Percentiles rank a stretch among this genome's conserved stretches.
Evolutionary conservation across 2,888 invertebrate species (phyloP).

Genomic region (Phengaris arion): DNA sequence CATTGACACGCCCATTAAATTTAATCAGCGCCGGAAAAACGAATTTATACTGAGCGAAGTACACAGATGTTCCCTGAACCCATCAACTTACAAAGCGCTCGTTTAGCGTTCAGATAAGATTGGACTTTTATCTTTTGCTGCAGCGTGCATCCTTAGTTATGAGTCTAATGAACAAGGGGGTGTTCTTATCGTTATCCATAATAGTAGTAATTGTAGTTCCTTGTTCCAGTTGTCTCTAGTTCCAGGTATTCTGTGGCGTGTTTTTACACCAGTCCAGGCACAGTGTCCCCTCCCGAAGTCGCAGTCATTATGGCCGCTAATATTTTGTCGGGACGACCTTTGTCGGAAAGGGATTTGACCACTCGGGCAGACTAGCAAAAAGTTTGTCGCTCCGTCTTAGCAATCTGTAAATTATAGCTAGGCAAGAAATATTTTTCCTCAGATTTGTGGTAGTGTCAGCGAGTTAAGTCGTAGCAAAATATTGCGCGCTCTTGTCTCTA

Average conservation of each 20-base stretch:
- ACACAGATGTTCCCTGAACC: constrained; percentile 18
- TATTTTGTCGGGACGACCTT: constrained; percentile 3
- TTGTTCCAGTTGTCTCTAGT: neutral
- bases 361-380: neutral
- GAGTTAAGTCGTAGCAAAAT: too few relatives aligned
- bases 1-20: constrained; percentile 10
- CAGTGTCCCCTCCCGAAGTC: neutral
- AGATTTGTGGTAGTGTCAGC: too few relatives aligned
- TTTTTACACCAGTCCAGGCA: neutral
- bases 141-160: neutral
- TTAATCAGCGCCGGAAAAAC: constrained; percentile 21
- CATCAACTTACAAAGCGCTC: neutral
- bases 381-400: neutral
- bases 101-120: neutral
- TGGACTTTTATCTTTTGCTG: neutral
- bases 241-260: neutral
- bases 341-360: neutral
- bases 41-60: neutral
- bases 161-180: neutral
- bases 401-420: neutral
- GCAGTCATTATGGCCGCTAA: constrained; percentile 13
- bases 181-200: neutral
- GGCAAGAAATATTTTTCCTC: neutral
- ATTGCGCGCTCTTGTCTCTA: too few relatives aligned
- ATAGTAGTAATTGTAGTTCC: neutral